These are phyloP conservation scores for Endotricha flammealis DNA, from an alignment of 2,888 invertebrate genomes.

Conservation along the genomic window DNA sequence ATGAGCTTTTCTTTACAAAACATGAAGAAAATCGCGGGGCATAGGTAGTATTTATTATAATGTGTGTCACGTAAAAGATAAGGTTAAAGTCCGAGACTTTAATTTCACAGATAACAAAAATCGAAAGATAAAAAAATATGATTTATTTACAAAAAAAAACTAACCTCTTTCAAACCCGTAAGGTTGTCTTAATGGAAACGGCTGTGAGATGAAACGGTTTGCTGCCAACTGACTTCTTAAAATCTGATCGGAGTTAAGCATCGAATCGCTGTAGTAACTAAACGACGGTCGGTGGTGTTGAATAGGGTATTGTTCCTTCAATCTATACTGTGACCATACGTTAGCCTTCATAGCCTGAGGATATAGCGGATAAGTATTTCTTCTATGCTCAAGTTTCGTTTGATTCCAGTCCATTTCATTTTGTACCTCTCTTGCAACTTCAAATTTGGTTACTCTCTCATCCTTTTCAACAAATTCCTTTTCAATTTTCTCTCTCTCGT, in stretches of 20 bases:
- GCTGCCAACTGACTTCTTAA: constrained; percentile 53
- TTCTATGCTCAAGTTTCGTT: constrained; percentile 43
- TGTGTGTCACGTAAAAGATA: too few species aligned
- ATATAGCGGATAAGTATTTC: constrained; percentile 59
- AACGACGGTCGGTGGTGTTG: constrained; percentile 39
- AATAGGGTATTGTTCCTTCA: constrained; percentile 40
- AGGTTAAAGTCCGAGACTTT: too few species aligned
- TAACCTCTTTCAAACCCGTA: constrained; percentile 65
- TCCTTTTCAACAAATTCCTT: constrained; percentile 12
- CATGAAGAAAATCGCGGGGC: too few species aligned
- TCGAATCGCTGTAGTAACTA: constrained; percentile 54
- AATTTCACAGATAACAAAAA: too few species aligned
- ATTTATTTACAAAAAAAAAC: constrained; percentile 12
- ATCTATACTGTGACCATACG: constrained; percentile 44
- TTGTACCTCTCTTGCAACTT: constrained; percentile 38
- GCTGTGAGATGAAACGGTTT: constrained; percentile 48
- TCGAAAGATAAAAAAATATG: not conserved
- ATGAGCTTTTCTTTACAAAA: too few species aligned
- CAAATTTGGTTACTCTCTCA: constrained; percentile 32
- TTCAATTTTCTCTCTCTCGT: too few species aligned
- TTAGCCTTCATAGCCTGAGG: constrained; percentile 57
- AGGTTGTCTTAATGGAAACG: constrained; percentile 49
- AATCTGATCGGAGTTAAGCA: constrained; percentile 51
- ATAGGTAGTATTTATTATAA: too few species aligned
- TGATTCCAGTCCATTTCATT: constrained; percentile 41